Conservation (phyloP, 2,113 vertebrate genomes). For the Pseudolaguvia tuberculata region DNA sequence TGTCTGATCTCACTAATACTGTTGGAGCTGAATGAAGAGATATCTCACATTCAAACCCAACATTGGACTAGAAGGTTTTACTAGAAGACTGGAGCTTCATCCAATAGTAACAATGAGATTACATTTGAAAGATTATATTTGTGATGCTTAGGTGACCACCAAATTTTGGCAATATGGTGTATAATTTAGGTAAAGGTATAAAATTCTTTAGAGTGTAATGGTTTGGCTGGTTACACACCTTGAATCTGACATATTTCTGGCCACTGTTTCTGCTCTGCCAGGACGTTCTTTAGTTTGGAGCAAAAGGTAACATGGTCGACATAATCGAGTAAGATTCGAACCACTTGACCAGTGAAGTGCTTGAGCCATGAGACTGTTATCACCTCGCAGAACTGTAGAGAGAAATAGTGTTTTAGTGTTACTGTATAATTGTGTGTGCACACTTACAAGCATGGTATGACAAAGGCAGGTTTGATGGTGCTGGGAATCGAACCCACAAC, state of each 20-base stretch:
- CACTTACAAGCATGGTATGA: not conserved
- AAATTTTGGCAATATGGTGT: too few relatives aligned
- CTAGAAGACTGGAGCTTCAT: too few relatives aligned
- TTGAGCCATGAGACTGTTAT: slow-evolving; percentile 88
- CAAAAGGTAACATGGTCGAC: slow-evolving; percentile 82
- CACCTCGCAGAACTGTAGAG: slow-evolving; percentile 88
- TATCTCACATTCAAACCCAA: too few relatives aligned
- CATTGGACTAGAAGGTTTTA: too few relatives aligned
- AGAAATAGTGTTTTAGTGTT: slow-evolving; percentile 5
- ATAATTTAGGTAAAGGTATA: not conserved
- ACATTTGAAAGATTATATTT: too few relatives aligned
- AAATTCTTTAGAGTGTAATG: not conserved
- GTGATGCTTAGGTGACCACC: too few relatives aligned
- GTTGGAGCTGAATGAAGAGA: too few relatives aligned
- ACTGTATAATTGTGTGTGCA: not conserved
- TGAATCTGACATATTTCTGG: slow-evolving; percentile 81
- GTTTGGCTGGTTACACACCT: slow-evolving; percentile 63
- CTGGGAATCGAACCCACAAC: too few relatives aligned
- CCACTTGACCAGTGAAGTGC: slow-evolving; percentile 83
- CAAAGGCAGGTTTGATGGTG: too few relatives aligned
- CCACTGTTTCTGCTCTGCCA: slow-evolving; percentile 84
- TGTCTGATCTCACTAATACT: too few relatives aligned
- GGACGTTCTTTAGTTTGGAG: slow-evolving; percentile 79
- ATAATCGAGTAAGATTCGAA: slow-evolving; percentile 88
- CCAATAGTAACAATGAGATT: too few relatives aligned